Evolutionary conservation across 2,888 invertebrate species (phyloP), one percentile per base, ranked within the genome.

Genomic region (Zhuqinia jingwanae): DNA sequence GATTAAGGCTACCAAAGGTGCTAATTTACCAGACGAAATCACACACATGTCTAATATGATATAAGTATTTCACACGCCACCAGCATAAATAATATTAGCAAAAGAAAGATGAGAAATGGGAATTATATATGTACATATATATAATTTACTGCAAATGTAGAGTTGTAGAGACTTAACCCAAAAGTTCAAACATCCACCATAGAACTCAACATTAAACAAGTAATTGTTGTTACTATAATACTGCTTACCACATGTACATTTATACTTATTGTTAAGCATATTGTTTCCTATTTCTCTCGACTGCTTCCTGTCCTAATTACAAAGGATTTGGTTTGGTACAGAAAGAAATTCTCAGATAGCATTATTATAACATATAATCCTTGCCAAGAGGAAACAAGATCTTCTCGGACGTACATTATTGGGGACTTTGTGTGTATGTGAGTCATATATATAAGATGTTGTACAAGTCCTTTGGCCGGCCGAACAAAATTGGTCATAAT

Each of bases 221-320:
- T 36, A 42, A 36, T 8, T 36, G 42, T 11, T 68, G 15, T 25
- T 11, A 25, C 22, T 25, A 13, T 58, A n/a, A n/a, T n/a, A n/a
- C n/a, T n/a, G n/a, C n/a, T n/a, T n/a, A n/a, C n/a, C n/a, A n/a
- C 25, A 17, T 20, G 47, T n/a, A 15, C 22, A 13, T 36, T 1
- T 65, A 17, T 36, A 53, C 20, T 36, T 36, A 53, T 30, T 36
- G 36, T 36, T 36, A 36, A 36, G 58, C 42, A 60, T 60, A 42
- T 42, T 56, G 20, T 45, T 77, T 45, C 45, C 77, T 60, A 42
- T 77, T 80, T 58, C 68, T 50, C 68, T 53, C 42, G 22, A 45
- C 20, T 42, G 53, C 30, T 68, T 53, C 68, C 53, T 68, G 68
- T 80, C 53, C 80, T 80, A 80, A 80, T 80, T 80, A 79, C 45